Percentiles rank a stretch among this genome's conserved stretches.
Evolutionary conservation across 2,797 vertebrate species (phyloP).

Genomic region (Spondyliosoma cantharus): DNA sequence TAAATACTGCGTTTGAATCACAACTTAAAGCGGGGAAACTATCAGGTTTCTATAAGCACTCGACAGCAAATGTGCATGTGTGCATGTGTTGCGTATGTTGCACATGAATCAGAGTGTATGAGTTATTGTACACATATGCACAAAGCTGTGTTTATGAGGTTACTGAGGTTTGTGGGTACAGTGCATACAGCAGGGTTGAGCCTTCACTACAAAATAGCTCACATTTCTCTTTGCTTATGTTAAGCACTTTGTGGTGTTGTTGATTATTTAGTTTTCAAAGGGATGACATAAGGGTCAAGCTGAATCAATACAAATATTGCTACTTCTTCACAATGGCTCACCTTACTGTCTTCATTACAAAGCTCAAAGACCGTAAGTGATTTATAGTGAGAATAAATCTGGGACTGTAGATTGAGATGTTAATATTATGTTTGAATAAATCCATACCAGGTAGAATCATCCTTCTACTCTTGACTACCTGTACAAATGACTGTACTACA

Average conservation of each 20-base stretch:
- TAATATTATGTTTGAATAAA: slow-evolving; percentile 5
- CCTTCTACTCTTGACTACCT: slow-evolving; percentile 1
- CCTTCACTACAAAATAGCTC: slow-evolving; percentile 8
- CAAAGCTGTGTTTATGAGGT: neutral
- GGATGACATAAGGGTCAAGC: slow-evolving; percentile 21
- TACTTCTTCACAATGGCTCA: slow-evolving; percentile 22
- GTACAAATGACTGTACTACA: neutral
- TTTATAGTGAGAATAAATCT: slow-evolving; percentile 13
- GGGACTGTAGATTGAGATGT: neutral
- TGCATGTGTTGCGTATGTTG: neutral
- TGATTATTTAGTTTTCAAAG: slow-evolving; percentile 15
- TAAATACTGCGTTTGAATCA: neutral
- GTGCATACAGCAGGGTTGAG: slow-evolving; percentile 1
- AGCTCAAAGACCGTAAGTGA: slow-evolving; percentile 3
- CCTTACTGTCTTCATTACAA: neutral
- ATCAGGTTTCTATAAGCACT: neutral
- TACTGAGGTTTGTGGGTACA: slow-evolving; percentile 5
- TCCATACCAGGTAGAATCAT: neutral
- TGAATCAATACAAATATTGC: slow-evolving; percentile 30
- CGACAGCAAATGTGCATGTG: neutral
- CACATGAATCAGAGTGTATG: neutral
- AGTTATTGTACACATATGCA: neutral
- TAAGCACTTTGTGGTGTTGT: slow-evolving; percentile 22
- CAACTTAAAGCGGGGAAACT: no score
- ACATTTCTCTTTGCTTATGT: slow-evolving; percentile 29